Base-by-base conservation (phyloP, 2,797 vertebrate species). In the Enoplosus armatus region DNA sequence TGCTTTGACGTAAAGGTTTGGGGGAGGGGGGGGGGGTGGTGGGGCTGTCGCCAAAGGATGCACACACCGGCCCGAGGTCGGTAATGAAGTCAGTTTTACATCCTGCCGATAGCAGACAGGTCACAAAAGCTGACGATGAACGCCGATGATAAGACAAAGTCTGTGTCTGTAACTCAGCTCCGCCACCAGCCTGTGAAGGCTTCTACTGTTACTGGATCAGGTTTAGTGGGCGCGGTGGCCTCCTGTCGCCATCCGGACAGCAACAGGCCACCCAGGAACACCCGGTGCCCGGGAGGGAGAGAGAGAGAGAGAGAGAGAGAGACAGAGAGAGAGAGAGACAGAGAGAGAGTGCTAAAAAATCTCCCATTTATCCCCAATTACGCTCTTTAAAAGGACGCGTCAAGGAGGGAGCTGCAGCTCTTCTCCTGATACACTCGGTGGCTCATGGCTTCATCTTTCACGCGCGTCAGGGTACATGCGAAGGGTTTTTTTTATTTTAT, bases 161-260 rank as follows among this genome's bases (percentile, higher is more conserved):
- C 63, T 39, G 7, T 45, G 45, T 48, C 60, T 65, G 56, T 48
- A 54, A 65, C 74, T 11, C 37, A n/a, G 58, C 63, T 54, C 51
- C 58, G 47, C 69, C 62, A 58, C 33, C 41, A 37, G 68, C 26
- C 62, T 63, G 71, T 41, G 61, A 54, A 45, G 43, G 48, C 77
- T 72, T 61, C 80, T 82, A 18, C 10, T 75, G 87, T 84, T 82
- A 75, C 86, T 16, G 83, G 85, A 84, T 90, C 84, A 61, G 74
- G 86, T 90, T 85, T 9, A 77, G 39, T 45, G 59, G 55, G 59
- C 9, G 66, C 84, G 82, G 56, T 81, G 79, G 72, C 79, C 84
- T 84, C 84, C 79, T 89, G 85, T 87, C 84, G 54, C 77, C 75
- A 29, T 58, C 48, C 53, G 77, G 10, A 64, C 53, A 70, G 61